Evolutionary conservation across 2,888 invertebrate genomes (phyloP).

Genomic region (Phrixothrix hirtus): DNA sequence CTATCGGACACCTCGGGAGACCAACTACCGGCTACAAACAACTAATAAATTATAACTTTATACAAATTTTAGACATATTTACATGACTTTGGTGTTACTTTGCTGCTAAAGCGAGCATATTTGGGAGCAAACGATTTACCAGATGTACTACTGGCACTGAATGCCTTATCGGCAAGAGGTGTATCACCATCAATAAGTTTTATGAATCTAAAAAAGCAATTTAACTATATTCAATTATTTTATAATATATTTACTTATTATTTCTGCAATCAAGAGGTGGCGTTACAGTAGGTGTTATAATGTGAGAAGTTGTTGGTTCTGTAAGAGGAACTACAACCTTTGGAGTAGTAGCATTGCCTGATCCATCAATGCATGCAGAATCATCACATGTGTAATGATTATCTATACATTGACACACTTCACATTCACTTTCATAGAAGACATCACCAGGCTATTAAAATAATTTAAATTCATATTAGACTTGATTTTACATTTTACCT

Average conservation of each 20-base stretch:
- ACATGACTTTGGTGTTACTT: constrained; percentile 43
- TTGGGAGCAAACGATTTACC: constrained; percentile 59
- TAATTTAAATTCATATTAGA: too few species aligned
- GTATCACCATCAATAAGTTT: constrained; percentile 58
- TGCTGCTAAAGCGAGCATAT: constrained; percentile 58
- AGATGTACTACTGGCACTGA: constrained; percentile 63
- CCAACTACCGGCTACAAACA: constrained; percentile 67
- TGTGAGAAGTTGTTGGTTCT: neutral
- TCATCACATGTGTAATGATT: constrained; percentile 74
- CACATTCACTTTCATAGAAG: constrained; percentile 64
- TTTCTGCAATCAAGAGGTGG: constrained; percentile 55
- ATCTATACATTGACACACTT: constrained; percentile 78
- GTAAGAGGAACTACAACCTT: neutral
- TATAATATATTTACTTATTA: constrained; percentile 42
- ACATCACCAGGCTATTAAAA: constrained; percentile 69
- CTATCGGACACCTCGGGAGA: constrained; percentile 63
- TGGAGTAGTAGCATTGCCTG: neutral
- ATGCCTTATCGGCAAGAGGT: constrained; percentile 59
- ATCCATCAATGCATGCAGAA: constrained; percentile 53
- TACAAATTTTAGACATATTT: too few species aligned
- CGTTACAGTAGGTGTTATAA: constrained; percentile 37
- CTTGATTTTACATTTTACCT: too few species aligned
- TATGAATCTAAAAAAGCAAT: constrained; percentile 50
- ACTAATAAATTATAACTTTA: too few species aligned
- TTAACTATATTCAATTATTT: neutral